Percentiles rank a stretch among this genome's conserved stretches.
Conservation (phyloP, 2,113 vertebrate species). For the Morone saxatilis region DNA sequence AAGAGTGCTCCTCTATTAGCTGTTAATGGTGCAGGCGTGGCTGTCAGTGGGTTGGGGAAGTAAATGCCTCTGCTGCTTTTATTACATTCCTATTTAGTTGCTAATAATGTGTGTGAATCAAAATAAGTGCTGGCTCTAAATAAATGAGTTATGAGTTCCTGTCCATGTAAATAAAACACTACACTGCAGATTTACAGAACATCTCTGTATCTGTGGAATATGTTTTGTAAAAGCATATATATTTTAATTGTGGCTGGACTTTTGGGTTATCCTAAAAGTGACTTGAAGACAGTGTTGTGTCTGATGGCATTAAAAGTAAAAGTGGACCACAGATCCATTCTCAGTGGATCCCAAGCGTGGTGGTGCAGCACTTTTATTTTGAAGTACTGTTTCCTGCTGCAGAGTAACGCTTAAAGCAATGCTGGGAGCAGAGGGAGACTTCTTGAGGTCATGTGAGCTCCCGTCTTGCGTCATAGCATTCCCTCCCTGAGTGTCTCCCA, state of each 20-base stretch:
- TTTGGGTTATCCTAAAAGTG: neutral
- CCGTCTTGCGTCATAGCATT: neutral
- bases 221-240: neutral
- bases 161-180: too few species aligned
- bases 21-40: neutral
- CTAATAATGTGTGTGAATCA: conserved; percentile 1
- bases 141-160: neutral
- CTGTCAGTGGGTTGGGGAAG: neutral
- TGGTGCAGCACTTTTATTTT: neutral
- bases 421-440: neutral
- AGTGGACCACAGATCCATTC: too few species aligned
- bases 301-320: too few species aligned
- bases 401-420: neutral
- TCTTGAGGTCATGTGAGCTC: neutral
- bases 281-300: too few species aligned
- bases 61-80: neutral
- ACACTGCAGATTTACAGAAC: neutral
- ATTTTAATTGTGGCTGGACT: neutral
- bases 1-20: neutral
- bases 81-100: neutral
- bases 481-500: too few species aligned
- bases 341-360: too few species aligned
- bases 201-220: neutral
- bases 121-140: neutral
- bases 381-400: neutral